Evolutionary conservation across 2,113 vertebrate genomes (phyloP).

Genomic region (Triplophysa rosa): DNA sequence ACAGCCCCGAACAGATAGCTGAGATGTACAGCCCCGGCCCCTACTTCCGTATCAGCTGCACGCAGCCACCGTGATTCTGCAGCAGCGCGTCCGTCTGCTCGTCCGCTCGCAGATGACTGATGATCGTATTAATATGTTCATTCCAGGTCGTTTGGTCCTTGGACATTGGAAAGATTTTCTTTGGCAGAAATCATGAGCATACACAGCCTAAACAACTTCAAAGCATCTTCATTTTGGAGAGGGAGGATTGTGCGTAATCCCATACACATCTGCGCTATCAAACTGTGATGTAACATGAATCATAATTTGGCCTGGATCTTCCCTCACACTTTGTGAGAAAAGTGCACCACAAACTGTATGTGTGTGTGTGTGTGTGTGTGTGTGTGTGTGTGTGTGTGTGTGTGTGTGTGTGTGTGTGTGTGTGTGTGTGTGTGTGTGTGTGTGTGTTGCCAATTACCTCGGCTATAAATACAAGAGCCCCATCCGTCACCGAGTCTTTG

Average conservation of each 20-base stretch:
- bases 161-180: slow-evolving; percentile 24
- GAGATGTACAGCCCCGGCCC: slow-evolving; percentile 65
- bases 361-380: slow-evolving; percentile 79
- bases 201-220: slow-evolving; percentile 36
- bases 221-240: slow-evolving; percentile 25
- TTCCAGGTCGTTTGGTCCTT: slow-evolving; percentile 23
- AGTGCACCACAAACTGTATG: slow-evolving; percentile 36
- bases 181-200: slow-evolving; percentile 14
- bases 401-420: slow-evolving; percentile 74
- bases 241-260: slow-evolving; percentile 34
- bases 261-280: slow-evolving; percentile 40
- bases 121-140: slow-evolving; percentile 21
- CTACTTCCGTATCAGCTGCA: slow-evolving; percentile 65
- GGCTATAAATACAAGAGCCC: slow-evolving; percentile 94
- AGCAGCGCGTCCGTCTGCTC: slow-evolving; percentile 49
- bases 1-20: slow-evolving; percentile 72
- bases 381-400: slow-evolving; percentile 83
- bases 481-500: slow-evolving; percentile 97
- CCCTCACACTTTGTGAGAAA: slow-evolving; percentile 38
- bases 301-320: slow-evolving; percentile 34
- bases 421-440: slow-evolving; percentile 63
- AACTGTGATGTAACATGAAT: slow-evolving; percentile 48
- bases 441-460: slow-evolving; percentile 99
- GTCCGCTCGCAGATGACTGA: slow-evolving; percentile 46
- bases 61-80: slow-evolving; percentile 68